Evolutionary conservation across 2,113 vertebrate species (phyloP), one percentile per base, ranked within the genome.

Genomic region (Nannobrachium achirus): DNA sequence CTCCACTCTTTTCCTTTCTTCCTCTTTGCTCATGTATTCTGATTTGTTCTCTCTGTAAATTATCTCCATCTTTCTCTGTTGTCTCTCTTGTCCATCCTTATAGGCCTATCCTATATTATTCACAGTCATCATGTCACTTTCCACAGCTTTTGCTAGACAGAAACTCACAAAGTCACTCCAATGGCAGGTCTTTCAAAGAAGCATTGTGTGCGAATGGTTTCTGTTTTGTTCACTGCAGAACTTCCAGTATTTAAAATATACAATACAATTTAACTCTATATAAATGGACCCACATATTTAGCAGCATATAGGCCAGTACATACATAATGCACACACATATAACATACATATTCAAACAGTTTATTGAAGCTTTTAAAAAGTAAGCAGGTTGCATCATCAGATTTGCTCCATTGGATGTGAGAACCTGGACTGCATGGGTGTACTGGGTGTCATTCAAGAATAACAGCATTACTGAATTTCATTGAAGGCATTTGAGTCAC

Each of bases 101-200:
- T n/a, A n/a, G n/a, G n/a, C n/a, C n/a, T n/a, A n/a, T n/a, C n/a
- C 25, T 5, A 11, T 46, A 46, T 46, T 3, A 7, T 46, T 14
- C 14, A 46, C 44, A 76, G 44, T 63, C 75, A 76, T 75, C 49
- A 69, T 14, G 71, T 71, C 63, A 58, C 63, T 58, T 75, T 39
- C 64, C 59, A 19, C 61, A 16, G 48, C 50, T 44, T 56, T 46
- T 81, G 59, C 70, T 74, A 73, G 52, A 71, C 55, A 74, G 62
- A 52, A 69, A 67, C 56, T 53, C 51, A 57, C 51, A 14, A 18
- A 51, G 64, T 66, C 68, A 63, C n/a, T 1, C 5, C 42, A 44
- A 8, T 44, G 25, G 42, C 42, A 44, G 42, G 42, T 44, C 8
- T 33, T 33, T 33, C 25, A 33, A 33, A 33, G 25, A 33, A 33